Conservation (phyloP, 2,888 invertebrate species). For the Amiota minor region DNA sequence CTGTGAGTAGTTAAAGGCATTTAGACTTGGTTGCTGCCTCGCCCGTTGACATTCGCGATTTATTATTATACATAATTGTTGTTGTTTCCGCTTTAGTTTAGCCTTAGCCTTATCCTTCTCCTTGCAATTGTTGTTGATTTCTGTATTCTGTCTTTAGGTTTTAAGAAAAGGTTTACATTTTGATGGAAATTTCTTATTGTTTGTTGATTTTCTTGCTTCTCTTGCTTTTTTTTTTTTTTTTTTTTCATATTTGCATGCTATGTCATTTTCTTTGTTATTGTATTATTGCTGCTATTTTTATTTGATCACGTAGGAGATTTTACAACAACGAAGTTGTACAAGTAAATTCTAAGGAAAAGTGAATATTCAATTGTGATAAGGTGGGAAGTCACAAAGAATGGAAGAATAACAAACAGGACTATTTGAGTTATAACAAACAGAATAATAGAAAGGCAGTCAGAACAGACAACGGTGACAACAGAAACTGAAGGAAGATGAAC, state of each 20-base stretch:
- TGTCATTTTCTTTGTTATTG: too few relatives aligned
- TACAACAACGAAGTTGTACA: too few relatives aligned
- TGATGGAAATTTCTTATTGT: conserved; percentile 4
- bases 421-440: too few relatives aligned
- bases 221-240: background rate
- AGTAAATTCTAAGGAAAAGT: too few relatives aligned
- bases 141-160: background rate
- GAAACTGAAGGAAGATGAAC: too few relatives aligned
- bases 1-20: background rate
- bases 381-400: too few relatives aligned
- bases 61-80: background rate
- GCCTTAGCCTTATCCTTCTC: background rate
- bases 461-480: too few relatives aligned
- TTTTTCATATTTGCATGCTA: background rate
- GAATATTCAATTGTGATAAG: too few relatives aligned
- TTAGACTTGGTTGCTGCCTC: background rate
- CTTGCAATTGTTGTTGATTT: conserved; percentile 9
- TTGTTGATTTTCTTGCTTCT: background rate
- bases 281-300: too few relatives aligned
- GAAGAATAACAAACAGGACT: too few relatives aligned
- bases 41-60: background rate
- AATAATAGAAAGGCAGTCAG: too few relatives aligned
- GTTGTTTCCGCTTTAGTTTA: background rate
- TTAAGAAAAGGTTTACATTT: conserved; percentile 13
- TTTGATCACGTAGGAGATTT: too few relatives aligned